Evolutionary conservation across 2,888 invertebrate species (phyloP), one percentile per base, ranked within the genome.

Genomic region (Nematopogon swammerdamellus): DNA sequence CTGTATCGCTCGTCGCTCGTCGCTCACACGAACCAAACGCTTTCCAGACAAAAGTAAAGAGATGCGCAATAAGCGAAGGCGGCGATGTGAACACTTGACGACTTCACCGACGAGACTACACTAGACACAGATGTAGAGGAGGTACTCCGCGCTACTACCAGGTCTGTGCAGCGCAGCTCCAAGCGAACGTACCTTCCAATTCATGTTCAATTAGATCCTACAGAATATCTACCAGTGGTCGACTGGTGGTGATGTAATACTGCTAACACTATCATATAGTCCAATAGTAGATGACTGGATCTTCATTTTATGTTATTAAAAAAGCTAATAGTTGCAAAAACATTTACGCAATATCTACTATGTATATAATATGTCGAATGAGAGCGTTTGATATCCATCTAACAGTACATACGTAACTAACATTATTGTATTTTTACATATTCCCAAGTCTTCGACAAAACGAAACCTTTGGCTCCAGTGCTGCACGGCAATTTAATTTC

Each of bases 161-260:
- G n/a, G n/a, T n/a, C n/a, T n/a, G n/a, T n/a, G n/a, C 25, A 8
- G 8, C 25, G 25, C 25, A 8, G 4, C 25, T 6, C 25, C 11
- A 14, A 36, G 36, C 36, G 11, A 14, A 36, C 36, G 14, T 3
- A 36, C 8, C 11, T n/a, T 36, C 8, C 8, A 36, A 8, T 8
- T 14, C 3, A 14, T 36, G 11, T 57, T 56, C 58, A 58, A 57
- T 61, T 60, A 57, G 61, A 60, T 58, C 54, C 61, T 65, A 64
- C 58, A 59, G 52, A 52, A 51, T 58, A 58, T 60, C 51, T 53
- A 52, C 42, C 18, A 42, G 52, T 49, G 51, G 51, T 50, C 49
- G 62, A 65, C 60, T n/a, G n/a, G n/a, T n/a, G n/a, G n/a, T n/a
- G 62, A 60, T 65, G 67, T 76, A 76, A 75, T 76, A 76, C 76